Evolutionary conservation across 2,797 vertebrate species (phyloP).

Genomic region (Enteromius thamalakanensis): DNA sequence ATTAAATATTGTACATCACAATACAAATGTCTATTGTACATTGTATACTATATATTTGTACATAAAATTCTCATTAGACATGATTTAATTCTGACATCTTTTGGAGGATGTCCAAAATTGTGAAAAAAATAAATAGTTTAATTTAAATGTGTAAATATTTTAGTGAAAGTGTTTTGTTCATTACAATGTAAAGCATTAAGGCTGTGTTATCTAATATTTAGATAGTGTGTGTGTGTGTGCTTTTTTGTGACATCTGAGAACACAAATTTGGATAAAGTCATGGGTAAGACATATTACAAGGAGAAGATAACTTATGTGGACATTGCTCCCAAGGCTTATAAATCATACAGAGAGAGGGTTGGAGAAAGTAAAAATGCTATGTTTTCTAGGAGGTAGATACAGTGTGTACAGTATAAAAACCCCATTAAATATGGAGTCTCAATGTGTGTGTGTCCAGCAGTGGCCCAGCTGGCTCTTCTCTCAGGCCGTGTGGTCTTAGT

Average conservation of each 20-base stretch:
- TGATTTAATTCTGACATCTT: too few species aligned
- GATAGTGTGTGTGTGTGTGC: background rate
- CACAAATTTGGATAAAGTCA: too few species aligned
- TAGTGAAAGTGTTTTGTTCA: background rate
- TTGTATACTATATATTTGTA: background rate
- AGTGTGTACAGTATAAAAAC: too few species aligned
- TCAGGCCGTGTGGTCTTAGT: constrained; percentile 51
- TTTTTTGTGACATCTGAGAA: too few species aligned
- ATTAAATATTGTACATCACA: background rate
- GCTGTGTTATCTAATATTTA: background rate
- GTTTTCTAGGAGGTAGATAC: too few species aligned
- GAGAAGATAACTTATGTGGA: too few species aligned
- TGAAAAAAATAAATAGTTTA: background rate
- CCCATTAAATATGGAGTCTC: background rate
- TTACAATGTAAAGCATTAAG: background rate
- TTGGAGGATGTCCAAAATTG: background rate
- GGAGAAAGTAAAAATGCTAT: too few species aligned
- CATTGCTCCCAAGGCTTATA: too few species aligned
- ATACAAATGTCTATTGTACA: background rate
- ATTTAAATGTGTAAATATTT: background rate
- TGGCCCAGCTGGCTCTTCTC: constrained; percentile 40
- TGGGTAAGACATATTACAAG: too few species aligned
- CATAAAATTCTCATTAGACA: background rate
- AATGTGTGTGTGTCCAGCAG: background rate
- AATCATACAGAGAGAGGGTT: too few species aligned